Conservation (phyloP, 1,140 invertebrate genomes). For the Stegodyphus mimosarum region DNA sequence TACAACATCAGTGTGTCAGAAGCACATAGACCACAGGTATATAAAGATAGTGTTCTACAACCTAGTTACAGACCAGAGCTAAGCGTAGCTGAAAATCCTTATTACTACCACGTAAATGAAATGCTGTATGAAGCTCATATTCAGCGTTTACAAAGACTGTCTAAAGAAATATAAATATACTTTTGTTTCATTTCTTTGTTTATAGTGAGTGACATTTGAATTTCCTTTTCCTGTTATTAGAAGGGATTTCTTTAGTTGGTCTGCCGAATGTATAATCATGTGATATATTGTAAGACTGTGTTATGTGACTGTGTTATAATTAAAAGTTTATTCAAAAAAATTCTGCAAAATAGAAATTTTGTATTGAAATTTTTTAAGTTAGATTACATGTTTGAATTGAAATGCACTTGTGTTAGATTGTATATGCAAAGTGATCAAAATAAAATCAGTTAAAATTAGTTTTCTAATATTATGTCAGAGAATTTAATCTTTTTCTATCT, state of each 20-base stretch:
- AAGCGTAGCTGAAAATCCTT: conserved; percentile 36
- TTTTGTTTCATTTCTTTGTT: background rate
- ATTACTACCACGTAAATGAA: conserved; percentile 53
- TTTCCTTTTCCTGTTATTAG: background rate
- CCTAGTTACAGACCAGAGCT: conserved; percentile 42
- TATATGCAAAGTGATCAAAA: no score
- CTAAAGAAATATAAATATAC: background rate
- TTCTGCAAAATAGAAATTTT: no score
- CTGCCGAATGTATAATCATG: no score
- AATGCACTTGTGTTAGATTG: no score
- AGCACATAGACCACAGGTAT: background rate
- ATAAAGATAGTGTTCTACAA: conserved; percentile 5
- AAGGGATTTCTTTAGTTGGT: background rate
- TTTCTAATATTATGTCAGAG: no score
- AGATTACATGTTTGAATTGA: no score
- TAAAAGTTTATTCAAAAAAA: no score
- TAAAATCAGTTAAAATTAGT: no score
- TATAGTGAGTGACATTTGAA: background rate
- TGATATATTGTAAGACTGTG: no score
- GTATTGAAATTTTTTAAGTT: no score
- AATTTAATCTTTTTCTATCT: no score
- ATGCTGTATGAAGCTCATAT: conserved; percentile 46
- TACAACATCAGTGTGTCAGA: background rate
- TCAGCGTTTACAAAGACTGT: conserved; percentile 19
- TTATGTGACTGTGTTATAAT: no score